Conservation (phyloP, 2,888 invertebrate genomes). For the Microplitis manilae region DNA sequence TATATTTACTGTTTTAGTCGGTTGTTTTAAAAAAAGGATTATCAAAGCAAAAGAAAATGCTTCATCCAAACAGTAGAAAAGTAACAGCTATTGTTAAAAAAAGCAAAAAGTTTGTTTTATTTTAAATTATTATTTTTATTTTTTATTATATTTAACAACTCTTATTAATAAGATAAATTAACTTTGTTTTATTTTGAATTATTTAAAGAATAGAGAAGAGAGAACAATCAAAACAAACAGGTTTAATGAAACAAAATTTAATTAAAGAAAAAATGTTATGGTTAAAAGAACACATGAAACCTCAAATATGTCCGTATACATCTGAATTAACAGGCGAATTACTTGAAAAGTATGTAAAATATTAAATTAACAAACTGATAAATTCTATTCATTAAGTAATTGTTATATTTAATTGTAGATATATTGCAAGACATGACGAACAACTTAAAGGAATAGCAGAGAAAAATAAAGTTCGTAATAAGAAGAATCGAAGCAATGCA, state of each 20-base stretch:
- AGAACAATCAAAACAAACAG: constrained; percentile 77
- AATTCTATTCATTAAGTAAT: background rate
- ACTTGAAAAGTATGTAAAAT: constrained; percentile 74
- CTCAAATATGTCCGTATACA: constrained; percentile 74
- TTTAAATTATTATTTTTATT: constrained; percentile 21
- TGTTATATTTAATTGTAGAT: constrained; percentile 64
- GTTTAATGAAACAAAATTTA: constrained; percentile 82
- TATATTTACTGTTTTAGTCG: constrained; percentile 48
- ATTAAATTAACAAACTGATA: constrained; percentile 11
- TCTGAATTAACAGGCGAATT: constrained; percentile 77
- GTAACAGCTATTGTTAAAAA: constrained; percentile 82
- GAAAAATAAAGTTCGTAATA: constrained; percentile 84
- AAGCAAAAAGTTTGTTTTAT: constrained; percentile 75
- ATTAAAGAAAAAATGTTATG: constrained; percentile 85
- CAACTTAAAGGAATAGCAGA: constrained; percentile 85
- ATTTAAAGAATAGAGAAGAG: constrained; percentile 73
- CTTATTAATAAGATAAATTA: background rate
- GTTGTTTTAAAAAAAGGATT: constrained; percentile 55
- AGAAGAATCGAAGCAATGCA: constrained; percentile 84
- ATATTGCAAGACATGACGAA: constrained; percentile 80
- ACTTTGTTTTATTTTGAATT: background rate
- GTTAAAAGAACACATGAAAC: constrained; percentile 80
- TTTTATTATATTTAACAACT: constrained; percentile 13
- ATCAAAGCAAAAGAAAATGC: constrained; percentile 61
- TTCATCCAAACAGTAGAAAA: constrained; percentile 89